A percentile compares a stretch with the other conserved stretches of the same genome.
Evolutionary conservation across 2,888 invertebrate genomes (phyloP).

Genomic region (Drosophila anomelani): DNA sequence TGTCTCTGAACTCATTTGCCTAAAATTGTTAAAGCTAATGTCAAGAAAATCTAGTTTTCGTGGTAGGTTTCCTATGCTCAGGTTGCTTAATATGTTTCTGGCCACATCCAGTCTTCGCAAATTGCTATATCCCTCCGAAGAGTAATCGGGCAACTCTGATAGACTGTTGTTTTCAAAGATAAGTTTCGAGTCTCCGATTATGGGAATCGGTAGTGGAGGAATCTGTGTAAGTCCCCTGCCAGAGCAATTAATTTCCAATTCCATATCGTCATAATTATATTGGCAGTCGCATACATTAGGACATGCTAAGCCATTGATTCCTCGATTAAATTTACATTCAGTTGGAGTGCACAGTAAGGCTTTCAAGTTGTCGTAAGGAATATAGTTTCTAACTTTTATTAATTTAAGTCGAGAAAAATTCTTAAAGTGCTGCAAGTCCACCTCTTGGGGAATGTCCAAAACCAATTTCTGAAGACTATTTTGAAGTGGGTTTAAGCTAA

Average conservation of each 20-base stretch:
- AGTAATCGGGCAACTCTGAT: conserved; percentile 4
- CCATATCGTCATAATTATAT: conserved; percentile 1
- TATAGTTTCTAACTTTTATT: neutral
- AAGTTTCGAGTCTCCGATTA: conserved; percentile 4
- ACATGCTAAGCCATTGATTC: conserved; percentile 4
- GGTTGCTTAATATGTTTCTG: conserved; percentile 3
- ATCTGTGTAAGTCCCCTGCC: neutral
- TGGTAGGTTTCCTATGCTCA: conserved; percentile 4
- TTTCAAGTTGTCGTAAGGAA: conserved; percentile 1
- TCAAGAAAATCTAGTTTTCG: conserved; percentile 21
- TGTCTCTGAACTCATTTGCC: neutral
- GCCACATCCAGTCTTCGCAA: conserved; percentile 17
- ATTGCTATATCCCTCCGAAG: conserved; percentile 18
- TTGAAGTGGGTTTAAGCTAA: conserved; percentile 11
- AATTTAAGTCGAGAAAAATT: neutral
- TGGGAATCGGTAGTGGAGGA: conserved; percentile 30
- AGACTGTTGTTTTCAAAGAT: conserved; percentile 17
- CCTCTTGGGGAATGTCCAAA: neutral
- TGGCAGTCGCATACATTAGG: conserved; percentile 12
- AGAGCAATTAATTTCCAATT: conserved; percentile 20
- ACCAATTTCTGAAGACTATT: neutral
- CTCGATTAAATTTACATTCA: conserved; percentile 1
- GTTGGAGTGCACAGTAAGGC: conserved; percentile 11
- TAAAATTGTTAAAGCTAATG: conserved; percentile 21
- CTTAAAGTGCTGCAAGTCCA: conserved; percentile 13